These are phyloP conservation scores for Trididemnum clinides DNA, from an alignment of 23 tunicate species.

Conservation along the genomic window DNA sequence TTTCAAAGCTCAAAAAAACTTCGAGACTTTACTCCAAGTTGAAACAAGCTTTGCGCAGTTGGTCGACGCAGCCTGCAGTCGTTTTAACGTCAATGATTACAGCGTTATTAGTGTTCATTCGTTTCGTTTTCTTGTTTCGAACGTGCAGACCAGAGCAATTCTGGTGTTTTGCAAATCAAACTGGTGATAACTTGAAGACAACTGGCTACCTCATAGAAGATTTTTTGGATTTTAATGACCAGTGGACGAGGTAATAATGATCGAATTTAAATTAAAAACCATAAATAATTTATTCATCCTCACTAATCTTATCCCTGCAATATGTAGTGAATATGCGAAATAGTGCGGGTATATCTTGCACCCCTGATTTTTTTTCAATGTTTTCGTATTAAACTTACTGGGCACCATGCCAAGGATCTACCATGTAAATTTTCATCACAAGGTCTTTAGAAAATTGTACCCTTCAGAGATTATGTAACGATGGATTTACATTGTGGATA, in stretches of 20 bases:
- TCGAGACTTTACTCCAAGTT: not conserved
- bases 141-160: constrained; percentile 90
- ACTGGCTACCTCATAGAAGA: not conserved
- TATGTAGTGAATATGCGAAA: too few relatives aligned
- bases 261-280: too few relatives aligned
- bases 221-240: not conserved
- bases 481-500: too few relatives aligned
- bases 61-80: not conserved
- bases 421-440: too few relatives aligned
- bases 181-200: not conserved
- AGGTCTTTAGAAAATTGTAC: too few relatives aligned
- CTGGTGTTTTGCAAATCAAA: constrained; percentile 71
- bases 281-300: too few relatives aligned
- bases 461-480: too few relatives aligned
- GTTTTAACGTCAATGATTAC: not conserved
- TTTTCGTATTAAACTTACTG: too few relatives aligned
- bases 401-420: too few relatives aligned
- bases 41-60: not conserved
- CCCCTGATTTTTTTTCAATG: too few relatives aligned
- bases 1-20: not conserved
- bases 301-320: too few relatives aligned
- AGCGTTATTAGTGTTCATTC: not conserved
- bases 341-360: too few relatives aligned
- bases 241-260: constrained; percentile 24
- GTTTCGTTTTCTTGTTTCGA: constrained; percentile 55